phyloP scores from a whole-genome alignment of 2,113 vertebrate species.

The Passer montanus region DNA sequence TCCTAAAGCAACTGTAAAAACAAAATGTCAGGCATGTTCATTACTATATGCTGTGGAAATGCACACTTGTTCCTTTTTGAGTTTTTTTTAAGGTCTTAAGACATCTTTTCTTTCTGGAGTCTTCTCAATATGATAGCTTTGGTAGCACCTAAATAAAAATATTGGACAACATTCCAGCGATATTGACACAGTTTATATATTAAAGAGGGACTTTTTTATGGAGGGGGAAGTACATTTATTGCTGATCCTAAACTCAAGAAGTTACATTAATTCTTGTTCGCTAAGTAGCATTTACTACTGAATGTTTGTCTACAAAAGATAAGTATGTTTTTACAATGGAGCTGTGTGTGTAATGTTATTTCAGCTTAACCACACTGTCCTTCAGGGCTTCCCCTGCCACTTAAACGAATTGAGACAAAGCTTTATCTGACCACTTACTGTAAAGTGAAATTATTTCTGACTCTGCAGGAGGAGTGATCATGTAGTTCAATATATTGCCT shows the following conservation, averaged over 20 bases:
- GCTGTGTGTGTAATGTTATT: not conserved
- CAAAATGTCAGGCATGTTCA: not conserved
- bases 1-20: not conserved
- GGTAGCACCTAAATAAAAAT: not conserved
- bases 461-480: not conserved
- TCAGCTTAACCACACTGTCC: not conserved
- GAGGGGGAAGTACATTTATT: fast-evolving
- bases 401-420: not conserved
- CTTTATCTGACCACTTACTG: not conserved
- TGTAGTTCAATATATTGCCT: not conserved
- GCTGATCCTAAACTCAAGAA: not conserved
- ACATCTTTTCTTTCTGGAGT: not conserved
- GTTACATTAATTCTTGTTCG: not conserved
- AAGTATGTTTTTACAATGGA: not conserved
- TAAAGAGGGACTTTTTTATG: not conserved
- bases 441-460: not conserved
- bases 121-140: not conserved
- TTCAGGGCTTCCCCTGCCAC: not conserved
- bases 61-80: not conserved
- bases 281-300: not conserved
- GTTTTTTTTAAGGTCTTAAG: not conserved
- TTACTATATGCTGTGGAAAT: not conserved
- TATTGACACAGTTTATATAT: not conserved
- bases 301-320: not conserved
- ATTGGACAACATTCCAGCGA: not conserved